phyloP scores from a whole-genome alignment of 1,140 invertebrate species.

The Micrasema longulum region DNA sequence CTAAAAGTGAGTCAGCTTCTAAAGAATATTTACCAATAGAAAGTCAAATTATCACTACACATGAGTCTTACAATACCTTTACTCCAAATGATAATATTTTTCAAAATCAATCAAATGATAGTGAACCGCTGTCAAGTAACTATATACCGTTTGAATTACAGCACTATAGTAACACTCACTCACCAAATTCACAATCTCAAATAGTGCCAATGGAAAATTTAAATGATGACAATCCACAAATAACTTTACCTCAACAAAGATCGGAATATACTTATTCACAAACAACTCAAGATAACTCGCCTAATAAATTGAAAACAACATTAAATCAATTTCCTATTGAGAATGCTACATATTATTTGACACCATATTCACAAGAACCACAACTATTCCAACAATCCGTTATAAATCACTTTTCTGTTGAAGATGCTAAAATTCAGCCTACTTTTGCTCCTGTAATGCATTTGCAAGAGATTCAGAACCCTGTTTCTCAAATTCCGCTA shows the following conservation, averaged over 20 bases:
- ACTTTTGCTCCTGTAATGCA: not conserved
- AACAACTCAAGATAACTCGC: too few relatives aligned
- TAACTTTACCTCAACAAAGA: too few relatives aligned
- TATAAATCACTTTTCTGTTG: not conserved
- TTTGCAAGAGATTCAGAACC: not conserved
- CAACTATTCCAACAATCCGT: not conserved
- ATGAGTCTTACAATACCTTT: too few relatives aligned
- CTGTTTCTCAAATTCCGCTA: not conserved
- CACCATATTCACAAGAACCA: not conserved
- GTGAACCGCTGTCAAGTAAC: too few relatives aligned
- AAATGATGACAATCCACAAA: too few relatives aligned
- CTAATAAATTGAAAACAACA: too few relatives aligned
- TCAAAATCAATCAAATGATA: not conserved
- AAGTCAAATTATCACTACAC: not conserved
- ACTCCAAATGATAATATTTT: not conserved
- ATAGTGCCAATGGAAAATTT: too few relatives aligned
- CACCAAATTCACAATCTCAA: too few relatives aligned
- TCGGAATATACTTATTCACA: too few relatives aligned
- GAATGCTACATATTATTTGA: not conserved
- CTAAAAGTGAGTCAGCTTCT: not conserved
- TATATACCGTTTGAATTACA: too few relatives aligned
- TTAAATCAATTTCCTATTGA: not conserved
- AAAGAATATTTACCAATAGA: slow-evolving; percentile 1
- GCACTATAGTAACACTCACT: too few relatives aligned
- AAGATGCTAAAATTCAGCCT: not conserved